A percentile compares a stretch with the other conserved stretches of the same genome.
phyloP scores from a whole-genome alignment of 37 sponge, comb jelly and placozoan species.

The Hexactinellida sp. region DNA sequence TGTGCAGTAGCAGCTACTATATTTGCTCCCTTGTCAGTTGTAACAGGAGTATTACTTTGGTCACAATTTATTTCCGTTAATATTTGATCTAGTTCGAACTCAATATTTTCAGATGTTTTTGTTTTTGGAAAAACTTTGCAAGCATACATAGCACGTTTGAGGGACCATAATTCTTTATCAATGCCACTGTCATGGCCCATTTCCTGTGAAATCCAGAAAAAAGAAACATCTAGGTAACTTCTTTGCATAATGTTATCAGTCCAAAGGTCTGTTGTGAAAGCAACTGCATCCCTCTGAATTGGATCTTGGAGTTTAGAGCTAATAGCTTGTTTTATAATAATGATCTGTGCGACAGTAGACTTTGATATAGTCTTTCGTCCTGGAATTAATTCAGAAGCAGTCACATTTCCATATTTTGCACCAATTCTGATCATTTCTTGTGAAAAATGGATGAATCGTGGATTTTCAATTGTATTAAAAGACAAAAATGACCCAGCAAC shows the following conservation, averaged over 20 bases:
- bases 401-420: conserved; percentile 17
- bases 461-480: conserved; percentile 11
- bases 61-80: conserved; percentile 9
- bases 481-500: conserved; percentile 14
- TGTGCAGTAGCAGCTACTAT: conserved; percentile 14
- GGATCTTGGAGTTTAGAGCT: conserved; percentile 13
- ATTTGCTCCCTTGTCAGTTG: conserved; percentile 18
- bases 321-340: conserved; percentile 10
- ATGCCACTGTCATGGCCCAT: neutral
- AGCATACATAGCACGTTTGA: conserved; percentile 14
- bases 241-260: neutral
- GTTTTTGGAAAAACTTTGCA: conserved; percentile 5
- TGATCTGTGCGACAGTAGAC: conserved; percentile 1
- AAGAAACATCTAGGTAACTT: conserved; percentile 17
- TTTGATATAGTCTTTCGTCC: conserved; percentile 14
- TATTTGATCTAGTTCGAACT: conserved; percentile 11
- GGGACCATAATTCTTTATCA: conserved; percentile 15
- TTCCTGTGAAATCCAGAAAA: conserved; percentile 16
- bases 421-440: conserved; percentile 18
- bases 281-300: conserved; percentile 14
- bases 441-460: conserved; percentile 8
- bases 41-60: neutral
- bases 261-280: conserved; percentile 15
- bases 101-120: conserved; percentile 16
- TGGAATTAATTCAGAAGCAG: neutral